Evolutionary conservation across 2,797 vertebrate genomes (phyloP).

Genomic region (Pelobates cultripes): DNA sequence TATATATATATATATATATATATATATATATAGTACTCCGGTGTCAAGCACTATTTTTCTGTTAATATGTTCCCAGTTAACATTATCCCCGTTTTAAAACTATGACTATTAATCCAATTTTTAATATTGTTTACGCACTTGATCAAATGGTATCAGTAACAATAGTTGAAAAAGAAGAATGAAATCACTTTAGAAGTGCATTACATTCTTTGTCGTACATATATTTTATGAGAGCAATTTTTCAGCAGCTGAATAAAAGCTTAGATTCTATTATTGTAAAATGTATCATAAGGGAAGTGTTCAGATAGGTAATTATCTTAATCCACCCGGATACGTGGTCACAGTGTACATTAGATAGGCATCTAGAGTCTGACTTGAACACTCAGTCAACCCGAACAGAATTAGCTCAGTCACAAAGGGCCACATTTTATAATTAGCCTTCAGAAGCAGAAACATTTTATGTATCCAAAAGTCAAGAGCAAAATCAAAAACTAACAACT

Average conservation of each 20-base stretch:
- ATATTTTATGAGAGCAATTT: slow-evolving; percentile 57
- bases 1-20: too few relatives aligned
- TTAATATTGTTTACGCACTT: too few relatives aligned
- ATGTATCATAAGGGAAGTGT: slow-evolving; percentile 63
- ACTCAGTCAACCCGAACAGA: slow-evolving; percentile 76
- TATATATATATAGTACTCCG: too few relatives aligned
- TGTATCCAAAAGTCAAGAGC: slow-evolving; percentile 70
- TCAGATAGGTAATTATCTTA: slow-evolving; percentile 71
- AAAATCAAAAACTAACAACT: slow-evolving; percentile 64
- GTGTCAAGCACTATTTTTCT: too few relatives aligned
- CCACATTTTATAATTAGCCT: slow-evolving; percentile 76
- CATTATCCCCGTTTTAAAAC: too few relatives aligned
- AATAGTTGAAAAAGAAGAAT: not conserved
- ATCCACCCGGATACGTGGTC: slow-evolving; percentile 67
- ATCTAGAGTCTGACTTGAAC: slow-evolving; percentile 71
- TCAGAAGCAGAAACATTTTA: slow-evolving; percentile 65
- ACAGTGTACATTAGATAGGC: slow-evolving; percentile 65
- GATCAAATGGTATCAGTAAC: not conserved
- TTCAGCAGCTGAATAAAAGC: slow-evolving; percentile 60
- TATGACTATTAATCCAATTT: too few relatives aligned
- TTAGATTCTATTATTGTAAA: slow-evolving; percentile 64
- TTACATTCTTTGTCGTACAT: slow-evolving; percentile 58
- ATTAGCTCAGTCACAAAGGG: slow-evolving; percentile 68
- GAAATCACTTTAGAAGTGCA: slow-evolving; percentile 50
- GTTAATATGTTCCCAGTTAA: too few relatives aligned